Percentiles rank a stretch among this genome's conserved stretches.
phyloP scores from a whole-genome alignment of 2,797 vertebrate species.

The Mormyrus hasselquistii region DNA sequence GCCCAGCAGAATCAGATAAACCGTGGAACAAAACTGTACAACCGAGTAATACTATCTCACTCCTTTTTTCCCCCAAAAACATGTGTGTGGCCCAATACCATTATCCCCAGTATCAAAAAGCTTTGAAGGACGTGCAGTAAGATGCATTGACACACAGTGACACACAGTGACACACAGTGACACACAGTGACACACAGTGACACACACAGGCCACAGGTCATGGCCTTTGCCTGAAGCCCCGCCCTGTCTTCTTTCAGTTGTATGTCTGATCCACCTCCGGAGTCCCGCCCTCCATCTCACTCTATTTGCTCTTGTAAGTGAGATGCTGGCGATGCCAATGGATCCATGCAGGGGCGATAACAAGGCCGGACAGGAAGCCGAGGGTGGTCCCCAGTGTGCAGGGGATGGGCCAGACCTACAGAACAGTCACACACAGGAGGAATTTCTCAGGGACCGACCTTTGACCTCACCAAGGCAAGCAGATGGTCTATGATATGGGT shows the following conservation, averaged over 20 bases:
- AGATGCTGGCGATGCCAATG: slow-evolving; percentile 90
- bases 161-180: not conserved
- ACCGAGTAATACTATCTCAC: not conserved
- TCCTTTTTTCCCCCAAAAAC: not conserved
- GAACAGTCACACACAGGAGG: slow-evolving; percentile 30
- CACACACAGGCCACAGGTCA: not conserved
- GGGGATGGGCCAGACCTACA: slow-evolving; percentile 90
- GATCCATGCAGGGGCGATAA: slow-evolving; percentile 85
- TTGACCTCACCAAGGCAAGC: not conserved
- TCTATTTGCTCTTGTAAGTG: slow-evolving; percentile 94
- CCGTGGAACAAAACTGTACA: not conserved
- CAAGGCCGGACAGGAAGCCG: slow-evolving; percentile 79
- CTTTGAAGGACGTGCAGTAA: not conserved
- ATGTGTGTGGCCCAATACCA: not conserved
- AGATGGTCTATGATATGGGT: not conserved
- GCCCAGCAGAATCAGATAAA: not conserved
- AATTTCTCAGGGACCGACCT: slow-evolving; percentile 1
- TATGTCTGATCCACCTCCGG: not conserved
- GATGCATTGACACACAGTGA: not conserved
- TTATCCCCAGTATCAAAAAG: not conserved
- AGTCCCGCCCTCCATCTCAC: slow-evolving; percentile 30
- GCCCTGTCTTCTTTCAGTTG: not conserved
- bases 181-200: not conserved
- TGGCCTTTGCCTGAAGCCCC: not conserved
- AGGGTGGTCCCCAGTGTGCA: slow-evolving; percentile 86